Conservation (phyloP, 2,797 vertebrate species). For the Balearica regulorum region DNA sequence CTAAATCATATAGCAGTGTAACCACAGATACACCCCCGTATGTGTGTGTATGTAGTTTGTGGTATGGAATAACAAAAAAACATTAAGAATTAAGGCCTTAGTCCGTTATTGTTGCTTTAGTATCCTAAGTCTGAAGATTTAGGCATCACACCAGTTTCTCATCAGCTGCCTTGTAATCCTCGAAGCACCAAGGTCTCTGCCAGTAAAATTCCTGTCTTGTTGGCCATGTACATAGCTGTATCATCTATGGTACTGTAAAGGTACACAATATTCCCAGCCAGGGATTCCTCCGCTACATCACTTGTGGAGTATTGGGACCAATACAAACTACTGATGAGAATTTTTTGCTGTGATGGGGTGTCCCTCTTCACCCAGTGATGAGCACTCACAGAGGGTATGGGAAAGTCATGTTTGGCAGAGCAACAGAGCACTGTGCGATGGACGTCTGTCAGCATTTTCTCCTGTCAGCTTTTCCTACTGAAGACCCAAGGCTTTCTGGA, state of each 20-base stretch:
- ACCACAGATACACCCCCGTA: neutral
- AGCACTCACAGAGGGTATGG: neutral
- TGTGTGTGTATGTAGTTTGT: neutral
- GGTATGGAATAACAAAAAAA: rapidly evolving
- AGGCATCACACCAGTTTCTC: neutral
- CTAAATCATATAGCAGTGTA: neutral
- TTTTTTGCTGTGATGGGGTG: neutral
- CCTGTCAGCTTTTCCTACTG: neutral
- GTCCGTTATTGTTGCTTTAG: neutral
- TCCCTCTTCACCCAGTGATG: neutral
- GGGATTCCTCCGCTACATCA: neutral
- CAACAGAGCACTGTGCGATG: neutral
- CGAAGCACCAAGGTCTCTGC: neutral
- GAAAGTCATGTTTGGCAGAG: neutral
- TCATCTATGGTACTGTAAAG: neutral
- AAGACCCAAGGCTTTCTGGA: neutral
- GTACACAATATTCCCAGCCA: neutral
- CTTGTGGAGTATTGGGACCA: rapidly evolving
- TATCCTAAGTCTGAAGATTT: neutral
- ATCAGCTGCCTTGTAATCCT: neutral
- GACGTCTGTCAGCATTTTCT: neutral
- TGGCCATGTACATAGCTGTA: neutral
- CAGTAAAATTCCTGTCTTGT: neutral
- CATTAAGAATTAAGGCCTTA: neutral
- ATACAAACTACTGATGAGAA: neutral